These are phyloP conservation scores for Phallusia fumigata DNA, from an alignment of 23 tunicate genomes.

Conservation along the genomic window DNA sequence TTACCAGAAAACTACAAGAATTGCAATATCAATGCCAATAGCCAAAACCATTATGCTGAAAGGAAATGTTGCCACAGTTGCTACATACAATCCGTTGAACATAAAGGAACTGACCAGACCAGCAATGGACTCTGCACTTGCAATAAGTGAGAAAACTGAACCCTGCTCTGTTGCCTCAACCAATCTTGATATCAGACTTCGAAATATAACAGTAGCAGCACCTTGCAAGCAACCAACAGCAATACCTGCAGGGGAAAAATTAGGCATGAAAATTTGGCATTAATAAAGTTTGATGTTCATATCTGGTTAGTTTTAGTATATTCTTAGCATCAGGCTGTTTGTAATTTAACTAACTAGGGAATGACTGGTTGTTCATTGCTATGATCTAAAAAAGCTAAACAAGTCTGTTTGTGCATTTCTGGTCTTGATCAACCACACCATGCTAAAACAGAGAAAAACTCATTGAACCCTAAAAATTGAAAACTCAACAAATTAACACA, in stretches of 20 bases:
- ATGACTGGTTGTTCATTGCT: too few species aligned
- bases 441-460: too few species aligned
- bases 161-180: constrained; percentile 40
- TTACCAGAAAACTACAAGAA: not conserved
- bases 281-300: too few species aligned
- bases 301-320: too few species aligned
- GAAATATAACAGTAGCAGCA: constrained; percentile 43
- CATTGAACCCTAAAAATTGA: too few species aligned
- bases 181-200: constrained; percentile 66
- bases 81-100: constrained; percentile 60
- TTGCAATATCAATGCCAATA: not conserved
- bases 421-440: too few species aligned
- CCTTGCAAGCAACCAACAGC: not conserved
- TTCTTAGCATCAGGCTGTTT: too few species aligned
- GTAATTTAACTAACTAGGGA: too few species aligned
- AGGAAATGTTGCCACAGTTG: constrained; percentile 41
- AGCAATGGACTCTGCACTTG: constrained; percentile 39
- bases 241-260: not conserved
- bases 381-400: too few species aligned
- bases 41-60: not conserved
- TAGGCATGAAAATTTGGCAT: too few species aligned
- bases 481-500: too few species aligned
- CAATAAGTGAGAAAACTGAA: constrained; percentile 46
- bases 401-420: too few species aligned
- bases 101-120: constrained; percentile 38